These are phyloP conservation scores for Eospalax fontanierii DNA, from an alignment of 2,797 vertebrate species.

Conservation along the genomic window DNA sequence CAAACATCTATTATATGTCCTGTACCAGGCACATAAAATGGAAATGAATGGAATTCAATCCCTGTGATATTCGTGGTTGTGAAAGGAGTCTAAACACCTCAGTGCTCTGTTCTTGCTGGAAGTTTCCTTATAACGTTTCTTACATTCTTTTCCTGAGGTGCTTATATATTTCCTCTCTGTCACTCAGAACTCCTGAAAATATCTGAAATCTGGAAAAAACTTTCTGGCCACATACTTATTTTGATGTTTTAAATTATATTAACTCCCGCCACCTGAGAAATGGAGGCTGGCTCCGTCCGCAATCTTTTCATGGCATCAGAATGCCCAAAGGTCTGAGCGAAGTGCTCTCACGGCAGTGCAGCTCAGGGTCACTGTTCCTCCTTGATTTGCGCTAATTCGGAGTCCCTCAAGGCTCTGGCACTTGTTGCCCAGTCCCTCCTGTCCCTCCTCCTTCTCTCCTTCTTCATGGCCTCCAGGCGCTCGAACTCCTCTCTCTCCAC, in stretches of 20 bases:
- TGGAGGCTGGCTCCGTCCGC: background rate
- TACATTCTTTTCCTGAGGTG: background rate
- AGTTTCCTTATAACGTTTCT: background rate
- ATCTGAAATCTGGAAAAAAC: background rate
- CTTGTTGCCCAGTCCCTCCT: too few species aligned
- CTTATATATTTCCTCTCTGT: background rate
- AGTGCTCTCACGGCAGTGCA: background rate
- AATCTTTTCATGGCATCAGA: background rate
- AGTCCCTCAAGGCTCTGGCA: too few species aligned
- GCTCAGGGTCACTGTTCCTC: background rate
- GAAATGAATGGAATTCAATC: background rate
- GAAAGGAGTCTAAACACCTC: background rate
- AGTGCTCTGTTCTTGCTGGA: conserved; percentile 1
- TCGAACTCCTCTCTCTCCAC: background rate
- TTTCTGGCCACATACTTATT: conserved; percentile 30
- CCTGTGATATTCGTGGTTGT: background rate
- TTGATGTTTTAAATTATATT: background rate
- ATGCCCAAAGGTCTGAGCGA: background rate
- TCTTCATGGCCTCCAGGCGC: background rate
- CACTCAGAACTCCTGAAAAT: background rate
- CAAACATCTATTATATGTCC: background rate
- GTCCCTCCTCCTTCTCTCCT: background rate
- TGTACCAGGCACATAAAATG: background rate
- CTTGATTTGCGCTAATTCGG: background rate
- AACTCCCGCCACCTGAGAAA: background rate